Evolutionary conservation across 1,140 invertebrate species (phyloP).

Genomic region (Melanaphis sacchari): DNA sequence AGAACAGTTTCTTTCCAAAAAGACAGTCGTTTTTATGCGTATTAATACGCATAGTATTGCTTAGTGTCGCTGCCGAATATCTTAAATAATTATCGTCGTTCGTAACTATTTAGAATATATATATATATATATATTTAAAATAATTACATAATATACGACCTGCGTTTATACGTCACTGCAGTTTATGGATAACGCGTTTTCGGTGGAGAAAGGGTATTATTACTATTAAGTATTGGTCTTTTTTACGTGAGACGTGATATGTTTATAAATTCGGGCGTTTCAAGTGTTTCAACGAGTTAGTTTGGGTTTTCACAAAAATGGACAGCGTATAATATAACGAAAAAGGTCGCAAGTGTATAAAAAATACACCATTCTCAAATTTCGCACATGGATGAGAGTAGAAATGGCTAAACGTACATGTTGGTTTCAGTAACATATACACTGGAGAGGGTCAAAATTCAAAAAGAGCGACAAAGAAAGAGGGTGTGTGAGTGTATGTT

Average conservation of each 20-base stretch:
- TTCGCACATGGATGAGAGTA: background rate
- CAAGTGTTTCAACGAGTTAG: background rate
- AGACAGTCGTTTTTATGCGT: background rate
- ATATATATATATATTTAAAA: no score
- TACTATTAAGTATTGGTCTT: background rate
- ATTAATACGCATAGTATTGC: no score
- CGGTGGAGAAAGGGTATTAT: background rate
- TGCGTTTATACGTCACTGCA: background rate
- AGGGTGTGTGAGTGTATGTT: no score
- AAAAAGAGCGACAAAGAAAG: background rate
- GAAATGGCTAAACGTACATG: background rate
- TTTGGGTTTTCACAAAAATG: background rate
- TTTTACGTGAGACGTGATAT: background rate
- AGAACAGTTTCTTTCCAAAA: background rate
- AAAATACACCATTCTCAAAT: background rate
- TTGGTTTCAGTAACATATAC: background rate
- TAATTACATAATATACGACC: no score
- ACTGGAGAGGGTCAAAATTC: background rate
- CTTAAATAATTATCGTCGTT: background rate
- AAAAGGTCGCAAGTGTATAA: background rate
- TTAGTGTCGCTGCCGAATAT: background rate
- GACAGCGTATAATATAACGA: background rate
- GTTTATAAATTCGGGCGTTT: background rate
- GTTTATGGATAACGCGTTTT: background rate
- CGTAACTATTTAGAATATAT: background rate